A percentile compares a stretch with the other conserved stretches of the same genome.
These are phyloP conservation scores for Cromileptes altivelis DNA, from an alignment of 2,113 vertebrate genomes.

Conservation along the genomic window DNA sequence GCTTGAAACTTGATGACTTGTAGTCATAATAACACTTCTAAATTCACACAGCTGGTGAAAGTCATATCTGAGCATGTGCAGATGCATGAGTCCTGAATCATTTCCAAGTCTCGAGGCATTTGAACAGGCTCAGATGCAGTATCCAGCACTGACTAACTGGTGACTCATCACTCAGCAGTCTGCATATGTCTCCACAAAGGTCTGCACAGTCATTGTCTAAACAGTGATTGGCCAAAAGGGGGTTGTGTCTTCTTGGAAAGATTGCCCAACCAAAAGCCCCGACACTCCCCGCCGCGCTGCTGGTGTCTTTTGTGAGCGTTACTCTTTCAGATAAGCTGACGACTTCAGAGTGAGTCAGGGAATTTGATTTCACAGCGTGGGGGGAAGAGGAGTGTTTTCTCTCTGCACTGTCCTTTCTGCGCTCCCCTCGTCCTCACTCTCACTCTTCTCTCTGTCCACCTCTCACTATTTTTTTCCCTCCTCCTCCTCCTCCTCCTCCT, in stretches of 20 bases:
- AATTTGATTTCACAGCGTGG: conserved; percentile 53
- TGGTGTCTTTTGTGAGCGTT: conserved; percentile 31
- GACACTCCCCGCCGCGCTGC: conserved; percentile 1
- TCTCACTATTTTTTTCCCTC: conserved; percentile 33
- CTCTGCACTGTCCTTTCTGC: conserved; percentile 30
- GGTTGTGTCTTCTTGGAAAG: conserved; percentile 43
- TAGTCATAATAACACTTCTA: neutral
- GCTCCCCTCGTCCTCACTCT: conserved; percentile 3
- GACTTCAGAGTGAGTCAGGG: conserved; percentile 65
- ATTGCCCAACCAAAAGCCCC: conserved; percentile 22
- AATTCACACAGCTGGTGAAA: neutral
- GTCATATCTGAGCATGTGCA: conserved; percentile 3
- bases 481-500: conserved; percentile 15
- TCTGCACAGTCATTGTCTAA: conserved; percentile 66
- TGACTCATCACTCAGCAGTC: conserved; percentile 55
- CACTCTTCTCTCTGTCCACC: conserved; percentile 46
- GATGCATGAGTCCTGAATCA: neutral
- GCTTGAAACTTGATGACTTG: neutral
- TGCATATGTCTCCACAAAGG: conserved; percentile 25
- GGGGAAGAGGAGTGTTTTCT: conserved; percentile 2
- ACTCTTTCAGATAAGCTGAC: conserved; percentile 36
- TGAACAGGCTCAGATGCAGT: neutral
- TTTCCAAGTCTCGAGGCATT: neutral
- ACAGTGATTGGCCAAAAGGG: conserved; percentile 29
- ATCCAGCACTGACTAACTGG: conserved; percentile 32